Base-by-base conservation (phyloP, 1,140 invertebrate genomes). In the Orchesella cincta region DNA sequence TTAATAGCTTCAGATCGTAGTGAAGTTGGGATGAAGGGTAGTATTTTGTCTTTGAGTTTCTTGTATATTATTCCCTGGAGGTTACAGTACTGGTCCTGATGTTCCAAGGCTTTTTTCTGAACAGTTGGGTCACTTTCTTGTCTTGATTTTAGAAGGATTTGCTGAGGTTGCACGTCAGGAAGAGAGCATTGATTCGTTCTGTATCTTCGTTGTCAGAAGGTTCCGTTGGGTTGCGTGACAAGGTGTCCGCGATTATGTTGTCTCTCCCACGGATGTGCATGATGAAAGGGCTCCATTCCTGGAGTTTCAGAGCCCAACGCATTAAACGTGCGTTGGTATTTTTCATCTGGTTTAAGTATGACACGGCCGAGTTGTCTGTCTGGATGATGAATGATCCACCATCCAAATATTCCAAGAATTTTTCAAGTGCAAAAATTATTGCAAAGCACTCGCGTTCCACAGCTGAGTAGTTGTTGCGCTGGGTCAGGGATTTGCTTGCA, bases 371-470 rank as follows among this genome's bases (percentile, higher is more conserved):
- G 35, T 79, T 35, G 29, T 79, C 78, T 0, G 51, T 75, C 33
- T 71, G 35, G 0, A 79, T 36, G 0, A 46, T 57, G 23, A 79
- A 79, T 1, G 52, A 28, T 33, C 73, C 33, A 20, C 75, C 75
- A 64, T 73, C 57, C 1, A 79, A 16, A 34, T 71, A 79, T 5
- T 77, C 23, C 0, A 54, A 14, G 33, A 88, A 88, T 77, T 85
- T 86, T 75, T 85, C 84, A 0, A 88, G 83, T 1, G 83, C 85
- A 78, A 80, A 87, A 0, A 88, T 76, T 0, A 89, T 82, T 0
- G 83, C 82, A 8, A 87, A 76, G 29, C 83, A 84, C 81, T 89
- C 87, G 75, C 85, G 85, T 51, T 89, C 86, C 20, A 86, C 83
- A 70, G 85, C 84, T 0, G 84, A 71, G 67, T 88, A 88, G n/a